Evolutionary conservation across 2,113 vertebrate species (phyloP), one percentile per base, ranked within the genome.

Genomic region (Willisornis vidua): DNA sequence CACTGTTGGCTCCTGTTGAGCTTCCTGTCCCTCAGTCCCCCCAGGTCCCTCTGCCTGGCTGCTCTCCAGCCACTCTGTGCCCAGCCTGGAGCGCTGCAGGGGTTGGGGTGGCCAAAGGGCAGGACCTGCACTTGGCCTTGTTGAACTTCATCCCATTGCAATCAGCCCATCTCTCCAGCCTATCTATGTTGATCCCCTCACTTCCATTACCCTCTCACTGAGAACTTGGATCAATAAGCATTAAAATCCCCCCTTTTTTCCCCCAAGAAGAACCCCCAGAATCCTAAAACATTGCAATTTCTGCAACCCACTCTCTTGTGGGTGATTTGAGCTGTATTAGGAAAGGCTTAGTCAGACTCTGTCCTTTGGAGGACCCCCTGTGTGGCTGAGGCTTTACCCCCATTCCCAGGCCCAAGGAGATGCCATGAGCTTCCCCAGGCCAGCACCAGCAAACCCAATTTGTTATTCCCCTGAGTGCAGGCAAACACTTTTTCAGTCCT

Each of bases 141-240:
- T 39, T 39, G 39, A 39, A 39, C 39, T 39, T 11, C 39, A 39
- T 39, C 39, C 39, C 39, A 39, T 39, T 39, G 39, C 39, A 39
- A 39, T 39, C 39, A 39, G 39, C 39, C 39, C 39, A 39, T 39
- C 39, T 39, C 10, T 39, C 39, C 39, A 39, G 39, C 39, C 39
- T 39, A 39, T 39, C 41, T 14, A 0, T 12, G 20, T 15, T 24
- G 29, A n/a, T 55, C 16, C 33, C 57, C 24, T 24, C 29, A 16
- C 33, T 28, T 33, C 22, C 63, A 3, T 2, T 3, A 6, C 26
- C 25, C 12, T 4, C 29, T 14, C 3, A 0, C 2, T 0, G 13
- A 72, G 43, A 57, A 14, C 29, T 37, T 35, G 22, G 83, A 81
- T 18, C 43, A 29, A 19, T 2, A 72, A 77, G 7, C 16, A 46